These are phyloP conservation scores for Osmerus eperlanus DNA, from an alignment of 2,113 vertebrate genomes.

Conservation along the genomic window DNA sequence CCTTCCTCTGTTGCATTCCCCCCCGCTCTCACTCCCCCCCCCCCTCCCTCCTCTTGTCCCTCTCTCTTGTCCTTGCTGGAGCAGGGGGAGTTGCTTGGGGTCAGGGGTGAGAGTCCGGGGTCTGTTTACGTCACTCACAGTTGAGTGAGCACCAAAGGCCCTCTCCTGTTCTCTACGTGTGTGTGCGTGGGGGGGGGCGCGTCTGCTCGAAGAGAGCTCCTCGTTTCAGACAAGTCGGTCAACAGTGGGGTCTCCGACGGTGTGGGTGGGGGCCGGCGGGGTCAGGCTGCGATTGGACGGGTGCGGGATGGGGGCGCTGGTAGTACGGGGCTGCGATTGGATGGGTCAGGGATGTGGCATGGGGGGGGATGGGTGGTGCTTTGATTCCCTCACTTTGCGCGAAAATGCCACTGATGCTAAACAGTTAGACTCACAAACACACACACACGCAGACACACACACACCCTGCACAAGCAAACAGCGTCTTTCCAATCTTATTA, in stretches of 20 bases:
- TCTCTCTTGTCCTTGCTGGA: background rate
- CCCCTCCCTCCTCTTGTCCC: background rate
- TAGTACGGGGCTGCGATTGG: no score
- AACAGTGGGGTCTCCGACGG: slow-evolving; percentile 9
- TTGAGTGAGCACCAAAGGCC: slow-evolving; percentile 44
- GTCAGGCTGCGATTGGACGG: no score
- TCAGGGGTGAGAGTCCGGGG: slow-evolving; percentile 40
- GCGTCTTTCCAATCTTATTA: slow-evolving; percentile 31
- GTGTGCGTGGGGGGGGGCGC: background rate
- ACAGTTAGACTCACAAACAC: background rate
- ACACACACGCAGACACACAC: background rate
- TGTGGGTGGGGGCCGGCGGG: background rate
- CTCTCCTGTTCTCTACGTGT: slow-evolving; percentile 6
- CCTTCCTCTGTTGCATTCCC: background rate
- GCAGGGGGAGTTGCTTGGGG: slow-evolving; percentile 24
- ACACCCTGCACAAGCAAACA: slow-evolving; percentile 21
- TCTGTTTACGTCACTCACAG: slow-evolving; percentile 55
- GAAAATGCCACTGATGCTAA: no score
- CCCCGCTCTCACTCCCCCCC: background rate
- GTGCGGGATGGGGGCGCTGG: no score
- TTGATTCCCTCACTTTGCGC: slow-evolving; percentile 6
- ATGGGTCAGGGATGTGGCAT: no score
- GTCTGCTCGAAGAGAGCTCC: slow-evolving; percentile 1
- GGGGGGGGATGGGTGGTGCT: background rate
- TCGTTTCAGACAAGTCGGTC: slow-evolving; percentile 22